Evolutionary conservation across 2,888 invertebrate genomes (phyloP), one percentile per base, ranked within the genome.

Genomic region (Bembecia ichneumoniformis): DNA sequence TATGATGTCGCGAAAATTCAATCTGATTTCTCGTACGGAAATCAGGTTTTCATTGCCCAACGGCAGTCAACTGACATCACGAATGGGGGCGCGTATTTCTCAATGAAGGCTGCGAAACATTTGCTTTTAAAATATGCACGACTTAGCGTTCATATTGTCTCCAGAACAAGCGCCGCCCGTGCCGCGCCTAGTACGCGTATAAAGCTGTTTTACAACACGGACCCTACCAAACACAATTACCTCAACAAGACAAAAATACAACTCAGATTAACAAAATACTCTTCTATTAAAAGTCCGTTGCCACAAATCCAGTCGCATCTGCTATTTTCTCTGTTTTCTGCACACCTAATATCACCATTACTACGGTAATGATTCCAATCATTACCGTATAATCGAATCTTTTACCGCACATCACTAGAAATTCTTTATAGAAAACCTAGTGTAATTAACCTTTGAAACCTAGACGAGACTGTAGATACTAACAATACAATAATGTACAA

Each of bases 51-150:
- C 71, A 75, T 83, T 84, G 75, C 83, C 64, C 76, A 83, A 84
- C 72, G 61, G 61, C 72, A 71, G 70, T 66, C 63, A 65, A 64
- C 77, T 77, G 77, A 74, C 79, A 80, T 76, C 82, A 81, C 80
- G 79, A 84, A 82, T 82, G 82, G 74, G 82, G 81, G 76, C 86
- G 77, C 69, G 70, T 71, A 72, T 87, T 83, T 82, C 84, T 78
- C 82, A 84, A 86, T 78, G 74, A 77, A 82, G 76, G 73, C 86
- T 80, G 74, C 77, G 82, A 83, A 86, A 84, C 73, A 65, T 79
- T 46, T 80, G 77, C 75, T 78, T 77, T 78, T 75, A 81, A 80
- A 82, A 81, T 84, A 82, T 80, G 77, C 80, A 84, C 82, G 81
- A 81, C 71, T 77, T 68, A 64, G 71, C 66, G 73, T 68, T 72